Evolutionary conservation across 2,888 invertebrate species (phyloP).

Genomic region (Leucania comma): DNA sequence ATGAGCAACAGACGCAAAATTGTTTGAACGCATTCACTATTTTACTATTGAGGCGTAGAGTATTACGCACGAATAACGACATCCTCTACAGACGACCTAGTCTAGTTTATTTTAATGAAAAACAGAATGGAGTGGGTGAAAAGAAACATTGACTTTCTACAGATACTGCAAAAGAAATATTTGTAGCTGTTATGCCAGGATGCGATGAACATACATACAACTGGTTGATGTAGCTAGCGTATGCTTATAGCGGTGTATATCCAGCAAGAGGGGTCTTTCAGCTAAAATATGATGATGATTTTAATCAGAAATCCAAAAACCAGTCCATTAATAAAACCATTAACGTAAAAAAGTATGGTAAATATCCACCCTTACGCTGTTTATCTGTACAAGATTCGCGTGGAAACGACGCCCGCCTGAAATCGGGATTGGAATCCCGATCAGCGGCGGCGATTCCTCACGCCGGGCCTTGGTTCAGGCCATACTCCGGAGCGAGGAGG

Average conservation of each 20-base stretch:
- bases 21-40: slow-evolving; percentile 32
- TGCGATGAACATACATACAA: not conserved
- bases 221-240: not conserved
- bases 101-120: slow-evolving; percentile 1
- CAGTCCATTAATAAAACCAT: too few relatives aligned
- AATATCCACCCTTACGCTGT: too few relatives aligned
- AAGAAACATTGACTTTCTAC: not conserved
- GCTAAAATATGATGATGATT: not conserved
- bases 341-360: too few relatives aligned
- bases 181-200: not conserved
- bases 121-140: not conserved
- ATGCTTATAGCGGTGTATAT: too few relatives aligned
- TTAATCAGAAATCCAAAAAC: not conserved
- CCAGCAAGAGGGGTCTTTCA: not conserved
- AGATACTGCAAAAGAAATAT: not conserved
- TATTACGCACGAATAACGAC: slow-evolving; percentile 11
- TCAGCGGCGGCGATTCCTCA: too few relatives aligned
- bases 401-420: too few relatives aligned
- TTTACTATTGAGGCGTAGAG: slow-evolving; percentile 18
- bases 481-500: too few relatives aligned
- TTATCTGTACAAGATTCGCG: too few relatives aligned
- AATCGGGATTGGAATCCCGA: too few relatives aligned
- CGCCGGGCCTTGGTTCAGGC: too few relatives aligned
- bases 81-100: slow-evolving; percentile 32
- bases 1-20: slow-evolving; percentile 17